Evolutionary conservation across 2,113 vertebrate genomes (phyloP), one percentile per base, ranked within the genome.

Genomic region (Diadophis punctatus): DNA sequence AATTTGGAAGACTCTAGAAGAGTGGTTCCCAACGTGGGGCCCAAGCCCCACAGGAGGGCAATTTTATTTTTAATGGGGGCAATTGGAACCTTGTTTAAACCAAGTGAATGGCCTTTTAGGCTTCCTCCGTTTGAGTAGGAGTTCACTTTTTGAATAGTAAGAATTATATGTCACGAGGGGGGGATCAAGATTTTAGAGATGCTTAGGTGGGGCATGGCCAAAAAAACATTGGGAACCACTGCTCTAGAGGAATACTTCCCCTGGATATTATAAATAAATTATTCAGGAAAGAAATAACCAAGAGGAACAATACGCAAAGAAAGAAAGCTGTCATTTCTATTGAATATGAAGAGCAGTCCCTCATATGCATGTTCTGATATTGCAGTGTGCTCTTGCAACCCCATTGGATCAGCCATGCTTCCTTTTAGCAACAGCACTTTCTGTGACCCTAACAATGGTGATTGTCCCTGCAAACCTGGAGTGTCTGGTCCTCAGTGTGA

Each of bases 401-500:
- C 98, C 0, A 51, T 98, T 95, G 99, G 99, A 93, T 99, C 99
- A 0, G 97, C 98, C 56, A 9, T 95, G 11, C 98, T 98, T 88
- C 98, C 98, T 39, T 92, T 97, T 91, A 97, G 96, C 4, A 97
- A 97, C 0, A 63, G 88, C 92, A 97, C 97, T 6, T 97, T 98
- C 96, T 99, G 99, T 53, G 98, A 99, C 95, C 98, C 98, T 89
- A 97, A 97, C 96, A 99, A 98, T 0, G 99, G 99, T 0, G 98
- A 99, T 96, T 99, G 99, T 63, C 97, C 98, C 95, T 99, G 99
- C 96, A 99, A 99, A 95, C 98, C 98, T 0, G 99, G 99, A 0
- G 98, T 99, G 63, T 98, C 98, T 0, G 98, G 98, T n/a, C 97
- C 97, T 27, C 97, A 93, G 85, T 99, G 99, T 2, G 98, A 99